phyloP scores from a whole-genome alignment of 2,888 invertebrate species.

The Tipula confusa region DNA sequence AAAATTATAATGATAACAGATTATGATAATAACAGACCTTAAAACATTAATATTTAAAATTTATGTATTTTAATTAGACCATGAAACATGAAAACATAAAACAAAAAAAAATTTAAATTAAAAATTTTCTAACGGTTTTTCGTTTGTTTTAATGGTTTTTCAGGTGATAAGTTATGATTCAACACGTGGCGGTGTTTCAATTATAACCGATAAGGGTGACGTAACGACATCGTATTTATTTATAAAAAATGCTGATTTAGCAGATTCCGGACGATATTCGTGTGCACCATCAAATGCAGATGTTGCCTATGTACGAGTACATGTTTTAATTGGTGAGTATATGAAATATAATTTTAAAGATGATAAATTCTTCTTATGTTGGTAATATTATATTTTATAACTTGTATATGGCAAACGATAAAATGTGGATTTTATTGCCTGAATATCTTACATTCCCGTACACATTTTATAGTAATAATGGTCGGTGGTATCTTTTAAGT shows the following conservation, averaged over 20 bases:
- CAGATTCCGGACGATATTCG: conserved; percentile 75
- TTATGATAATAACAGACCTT: not conserved
- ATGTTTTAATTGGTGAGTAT: conserved; percentile 73
- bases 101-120: not conserved
- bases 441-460: not conserved
- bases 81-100: not conserved
- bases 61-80: conserved; percentile 20
- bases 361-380: not conserved
- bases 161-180: conserved; percentile 77
- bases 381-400: not conserved
- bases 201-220: conserved; percentile 76
- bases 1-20: not conserved
- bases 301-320: conserved; percentile 71
- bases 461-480: not conserved
- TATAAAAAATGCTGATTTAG: conserved; percentile 68
- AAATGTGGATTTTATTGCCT: conserved; percentile 20
- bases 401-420: not conserved
- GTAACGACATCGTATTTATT: conserved; percentile 73
- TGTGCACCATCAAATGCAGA: conserved; percentile 78
- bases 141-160: conserved; percentile 27
- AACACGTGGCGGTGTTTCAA: conserved; percentile 70
- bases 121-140: conserved; percentile 3
- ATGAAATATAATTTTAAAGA: not conserved
- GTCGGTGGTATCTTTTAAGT: not conserved
- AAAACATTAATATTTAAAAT: conserved; percentile 1